Percentiles rank a stretch among this genome's conserved stretches.
Evolutionary conservation across 2,888 invertebrate genomes (phyloP).

Genomic region (Philonicus albiceps): DNA sequence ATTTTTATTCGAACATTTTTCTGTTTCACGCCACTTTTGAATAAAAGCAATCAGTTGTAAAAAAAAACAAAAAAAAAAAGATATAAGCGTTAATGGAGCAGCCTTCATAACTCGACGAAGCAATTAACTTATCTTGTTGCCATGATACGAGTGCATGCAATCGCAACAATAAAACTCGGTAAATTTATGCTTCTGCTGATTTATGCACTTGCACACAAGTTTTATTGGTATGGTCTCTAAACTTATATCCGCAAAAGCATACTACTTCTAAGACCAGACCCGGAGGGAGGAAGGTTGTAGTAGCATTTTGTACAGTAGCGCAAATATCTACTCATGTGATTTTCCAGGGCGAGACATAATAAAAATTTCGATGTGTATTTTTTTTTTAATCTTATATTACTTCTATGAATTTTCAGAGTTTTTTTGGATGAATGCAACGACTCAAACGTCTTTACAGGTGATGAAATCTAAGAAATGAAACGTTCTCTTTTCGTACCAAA

Average conservation of each 20-base stretch:
- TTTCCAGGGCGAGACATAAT: neutral
- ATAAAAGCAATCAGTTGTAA: constrained; percentile 6
- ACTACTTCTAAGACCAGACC: neutral
- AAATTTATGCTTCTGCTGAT: neutral
- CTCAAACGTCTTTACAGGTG: neutral
- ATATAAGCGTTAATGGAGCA: constrained; percentile 1
- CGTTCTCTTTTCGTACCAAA: neutral
- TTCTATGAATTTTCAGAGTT: neutral
- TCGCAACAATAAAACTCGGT: neutral
- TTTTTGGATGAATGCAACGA: neutral
- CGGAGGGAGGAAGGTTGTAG: neutral
- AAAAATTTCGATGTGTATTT: neutral
- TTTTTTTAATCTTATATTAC: neutral
- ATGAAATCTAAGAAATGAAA: neutral
- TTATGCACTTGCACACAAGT: neutral
- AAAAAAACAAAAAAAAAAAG: neutral
- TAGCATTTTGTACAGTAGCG: neutral
- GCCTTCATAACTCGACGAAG: constrained; percentile 4
- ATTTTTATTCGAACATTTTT: neutral
- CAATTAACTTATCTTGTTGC: neutral
- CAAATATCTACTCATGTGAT: neutral
- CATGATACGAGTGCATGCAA: neutral
- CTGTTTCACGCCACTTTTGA: neutral
- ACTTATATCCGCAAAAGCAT: neutral
- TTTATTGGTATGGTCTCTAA: neutral